Conservation (phyloP, 2,113 vertebrate species). For the Psephotus haematonotus region DNA sequence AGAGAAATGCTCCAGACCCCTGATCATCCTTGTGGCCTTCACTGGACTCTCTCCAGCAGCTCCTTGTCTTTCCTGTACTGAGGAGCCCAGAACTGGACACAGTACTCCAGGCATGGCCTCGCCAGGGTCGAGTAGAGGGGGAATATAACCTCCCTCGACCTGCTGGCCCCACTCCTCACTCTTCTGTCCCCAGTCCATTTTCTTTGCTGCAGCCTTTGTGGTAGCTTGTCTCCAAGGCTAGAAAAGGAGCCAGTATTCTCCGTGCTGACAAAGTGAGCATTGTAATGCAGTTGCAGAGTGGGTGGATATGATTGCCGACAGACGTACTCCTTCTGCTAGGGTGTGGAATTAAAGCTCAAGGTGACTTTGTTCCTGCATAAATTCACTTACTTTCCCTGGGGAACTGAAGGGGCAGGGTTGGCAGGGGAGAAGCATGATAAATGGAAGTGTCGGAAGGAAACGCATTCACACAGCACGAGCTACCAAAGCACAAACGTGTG, state of each 20-base stretch:
- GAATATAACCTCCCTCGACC: background rate
- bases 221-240: background rate
- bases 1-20: background rate
- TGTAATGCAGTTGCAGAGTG: slow-evolving; percentile 23
- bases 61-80: background rate
- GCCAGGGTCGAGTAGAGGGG: background rate
- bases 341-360: slow-evolving; percentile 57
- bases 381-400: background rate
- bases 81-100: background rate
- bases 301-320: slow-evolving; percentile 44
- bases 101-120: background rate
- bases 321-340: slow-evolving; percentile 39
- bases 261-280: slow-evolving; percentile 48
- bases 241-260: background rate
- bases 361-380: slow-evolving; percentile 56
- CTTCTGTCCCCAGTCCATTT: background rate
- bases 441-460: background rate
- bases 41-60: background rate
- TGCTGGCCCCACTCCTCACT: background rate
- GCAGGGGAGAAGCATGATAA: slow-evolving; percentile 11
- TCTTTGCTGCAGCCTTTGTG: background rate
- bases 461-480: background rate
- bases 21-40: background rate
- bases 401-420: slow-evolving; percentile 1
- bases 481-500: background rate